A percentile compares a stretch with the other conserved stretches of the same genome.
Conservation (phyloP, 1,140 invertebrate genomes). For the Plutomurus gul region DNA sequence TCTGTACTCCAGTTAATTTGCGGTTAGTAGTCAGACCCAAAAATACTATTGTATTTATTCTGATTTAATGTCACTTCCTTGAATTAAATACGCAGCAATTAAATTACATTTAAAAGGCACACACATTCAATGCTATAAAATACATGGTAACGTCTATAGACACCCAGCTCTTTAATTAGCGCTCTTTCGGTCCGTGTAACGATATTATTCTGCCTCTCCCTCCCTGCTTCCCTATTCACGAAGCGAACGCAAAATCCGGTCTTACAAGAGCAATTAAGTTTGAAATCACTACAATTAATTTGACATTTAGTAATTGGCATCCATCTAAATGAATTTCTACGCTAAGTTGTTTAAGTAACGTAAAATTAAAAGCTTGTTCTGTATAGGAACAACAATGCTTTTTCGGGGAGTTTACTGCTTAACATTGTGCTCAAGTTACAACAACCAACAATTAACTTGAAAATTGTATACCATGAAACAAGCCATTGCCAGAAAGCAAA, state of each 20-base stretch:
- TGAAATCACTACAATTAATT: not conserved
- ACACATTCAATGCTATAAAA: too few species aligned
- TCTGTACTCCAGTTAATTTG: too few species aligned
- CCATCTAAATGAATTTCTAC: conserved; percentile 4
- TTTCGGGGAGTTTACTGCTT: too few species aligned
- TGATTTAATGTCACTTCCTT: not conserved
- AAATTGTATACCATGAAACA: not conserved
- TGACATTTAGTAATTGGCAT: conserved; percentile 11
- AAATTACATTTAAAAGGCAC: not conserved
- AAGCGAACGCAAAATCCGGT: not conserved
- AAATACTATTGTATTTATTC: not conserved
- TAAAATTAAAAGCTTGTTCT: not conserved
- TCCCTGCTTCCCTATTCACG: not conserved
- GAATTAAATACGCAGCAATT: not conserved
- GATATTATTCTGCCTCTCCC: not conserved
- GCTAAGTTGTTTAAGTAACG: not conserved
- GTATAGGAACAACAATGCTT: too few species aligned
- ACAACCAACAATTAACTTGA: not conserved
- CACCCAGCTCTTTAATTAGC: not conserved
- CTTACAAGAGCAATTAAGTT: not conserved
- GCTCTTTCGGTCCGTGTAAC: not conserved
- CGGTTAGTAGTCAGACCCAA: not conserved
- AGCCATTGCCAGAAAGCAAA: not conserved
- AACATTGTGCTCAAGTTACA: not conserved
- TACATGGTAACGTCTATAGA: not conserved